phyloP scores from a whole-genome alignment of 1,140 invertebrate species.

The Papilio polytes region DNA sequence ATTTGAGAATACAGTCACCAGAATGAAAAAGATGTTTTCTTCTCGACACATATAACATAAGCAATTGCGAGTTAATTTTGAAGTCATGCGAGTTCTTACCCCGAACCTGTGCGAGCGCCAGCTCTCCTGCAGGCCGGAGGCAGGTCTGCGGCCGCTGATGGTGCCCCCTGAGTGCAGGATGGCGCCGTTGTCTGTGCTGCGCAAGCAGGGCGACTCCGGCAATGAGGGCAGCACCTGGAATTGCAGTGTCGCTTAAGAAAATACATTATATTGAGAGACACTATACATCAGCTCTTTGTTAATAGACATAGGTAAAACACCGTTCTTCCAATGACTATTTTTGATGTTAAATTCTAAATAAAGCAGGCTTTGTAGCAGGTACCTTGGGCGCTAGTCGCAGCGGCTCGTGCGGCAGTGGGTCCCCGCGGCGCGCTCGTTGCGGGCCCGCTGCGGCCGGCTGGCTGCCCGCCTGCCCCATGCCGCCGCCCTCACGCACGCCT shows the following conservation, averaged over 20 bases:
- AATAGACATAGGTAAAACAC: too few species aligned
- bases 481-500: conserved; percentile 43
- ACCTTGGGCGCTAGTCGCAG: conserved; percentile 74
- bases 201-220: conserved; percentile 85
- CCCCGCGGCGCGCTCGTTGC: conserved; percentile 59
- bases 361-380: neutral
- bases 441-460: conserved; percentile 60
- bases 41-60: neutral
- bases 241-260: neutral
- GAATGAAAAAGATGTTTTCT: too few species aligned
- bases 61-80: neutral
- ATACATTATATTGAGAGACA: neutral
- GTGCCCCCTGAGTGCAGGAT: conserved; percentile 92
- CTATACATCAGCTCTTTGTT: too few species aligned
- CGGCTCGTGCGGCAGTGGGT: conserved; percentile 74
- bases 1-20: neutral
- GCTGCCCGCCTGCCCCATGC: conserved; percentile 79
- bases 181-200: conserved; percentile 91
- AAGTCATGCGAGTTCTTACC: conserved; percentile 48
- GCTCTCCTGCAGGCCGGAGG: conserved; percentile 68
- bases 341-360: neutral
- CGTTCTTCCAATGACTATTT: too few species aligned
- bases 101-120: conserved; percentile 63
- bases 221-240: conserved; percentile 88
- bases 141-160: conserved; percentile 86